phyloP scores from a whole-genome alignment of 2,797 vertebrate genomes.

The Enteromius fasciolatus region DNA sequence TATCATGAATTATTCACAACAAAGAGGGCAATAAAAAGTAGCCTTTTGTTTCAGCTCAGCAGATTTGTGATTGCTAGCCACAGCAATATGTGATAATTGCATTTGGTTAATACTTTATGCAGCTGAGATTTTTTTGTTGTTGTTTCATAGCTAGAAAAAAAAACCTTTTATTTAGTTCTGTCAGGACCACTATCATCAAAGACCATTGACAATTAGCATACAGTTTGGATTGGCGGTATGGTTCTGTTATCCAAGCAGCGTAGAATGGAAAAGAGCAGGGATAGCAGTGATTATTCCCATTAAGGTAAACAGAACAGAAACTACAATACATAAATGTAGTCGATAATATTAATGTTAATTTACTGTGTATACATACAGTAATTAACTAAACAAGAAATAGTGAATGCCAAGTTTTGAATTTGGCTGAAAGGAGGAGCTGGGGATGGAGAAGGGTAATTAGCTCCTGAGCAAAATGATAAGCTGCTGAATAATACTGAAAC shows the following conservation, averaged over 20 bases:
- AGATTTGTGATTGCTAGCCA: conserved; percentile 66
- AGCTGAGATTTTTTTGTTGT: conserved; percentile 35
- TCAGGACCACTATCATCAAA: background rate
- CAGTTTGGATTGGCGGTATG: background rate
- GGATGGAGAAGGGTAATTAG: background rate
- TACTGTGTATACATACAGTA: background rate
- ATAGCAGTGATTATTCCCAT: background rate
- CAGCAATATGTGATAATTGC: conserved; percentile 69
- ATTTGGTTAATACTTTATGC: conserved; percentile 77
- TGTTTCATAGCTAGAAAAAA: conserved; percentile 43
- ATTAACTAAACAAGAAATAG: background rate
- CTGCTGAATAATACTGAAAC: too few species aligned
- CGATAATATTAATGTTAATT: background rate
- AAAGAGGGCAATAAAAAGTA: conserved; percentile 73
- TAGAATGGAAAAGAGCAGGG: background rate
- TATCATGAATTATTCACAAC: conserved; percentile 77
- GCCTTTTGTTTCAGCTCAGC: conserved; percentile 70
- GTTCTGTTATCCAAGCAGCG: background rate
- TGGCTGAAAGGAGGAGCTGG: background rate
- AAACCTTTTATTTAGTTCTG: background rate
- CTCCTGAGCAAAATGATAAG: background rate
- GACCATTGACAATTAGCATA: background rate
- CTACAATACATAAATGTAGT: background rate
- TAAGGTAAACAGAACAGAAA: background rate
- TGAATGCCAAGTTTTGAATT: background rate